phyloP scores from a whole-genome alignment of 2,113 vertebrate species.

The Panthera uncia region DNA sequence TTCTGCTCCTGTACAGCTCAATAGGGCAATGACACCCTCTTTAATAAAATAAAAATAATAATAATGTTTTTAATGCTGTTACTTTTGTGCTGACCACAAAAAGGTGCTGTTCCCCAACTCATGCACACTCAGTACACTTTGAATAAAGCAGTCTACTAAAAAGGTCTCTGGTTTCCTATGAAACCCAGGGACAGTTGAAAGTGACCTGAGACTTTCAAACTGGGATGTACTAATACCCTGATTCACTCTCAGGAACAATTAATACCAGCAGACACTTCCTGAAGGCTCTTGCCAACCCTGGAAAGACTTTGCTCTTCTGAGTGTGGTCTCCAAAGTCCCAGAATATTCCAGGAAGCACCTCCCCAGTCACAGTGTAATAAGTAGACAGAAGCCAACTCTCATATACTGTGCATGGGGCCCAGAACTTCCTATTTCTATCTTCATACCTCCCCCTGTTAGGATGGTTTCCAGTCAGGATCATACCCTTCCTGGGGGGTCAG shows the following conservation, averaged over 20 bases:
- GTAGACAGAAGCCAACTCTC: background rate
- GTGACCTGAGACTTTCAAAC: background rate
- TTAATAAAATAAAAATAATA: background rate
- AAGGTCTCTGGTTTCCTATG: background rate
- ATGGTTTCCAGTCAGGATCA: background rate
- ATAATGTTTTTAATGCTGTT: background rate
- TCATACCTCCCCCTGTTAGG: background rate
- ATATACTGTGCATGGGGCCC: background rate
- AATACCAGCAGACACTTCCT: background rate
- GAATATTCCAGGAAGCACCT: background rate
- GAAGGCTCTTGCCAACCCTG: background rate
- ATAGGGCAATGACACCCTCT: background rate
- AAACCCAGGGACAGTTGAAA: background rate
- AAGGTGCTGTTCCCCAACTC: background rate
- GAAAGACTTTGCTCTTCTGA: background rate
- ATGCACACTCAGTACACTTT: too few species aligned
- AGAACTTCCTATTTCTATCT: background rate
- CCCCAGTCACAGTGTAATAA: background rate
- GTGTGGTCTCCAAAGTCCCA: background rate
- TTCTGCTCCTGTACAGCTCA: background rate
- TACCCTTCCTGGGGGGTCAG: background rate
- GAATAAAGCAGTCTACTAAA: too few species aligned
- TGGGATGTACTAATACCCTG: background rate
- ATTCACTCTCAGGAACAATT: background rate
- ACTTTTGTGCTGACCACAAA: background rate